These are phyloP conservation scores for Gortyna flavago DNA, from an alignment of 2,888 invertebrate species.

Conservation along the genomic window DNA sequence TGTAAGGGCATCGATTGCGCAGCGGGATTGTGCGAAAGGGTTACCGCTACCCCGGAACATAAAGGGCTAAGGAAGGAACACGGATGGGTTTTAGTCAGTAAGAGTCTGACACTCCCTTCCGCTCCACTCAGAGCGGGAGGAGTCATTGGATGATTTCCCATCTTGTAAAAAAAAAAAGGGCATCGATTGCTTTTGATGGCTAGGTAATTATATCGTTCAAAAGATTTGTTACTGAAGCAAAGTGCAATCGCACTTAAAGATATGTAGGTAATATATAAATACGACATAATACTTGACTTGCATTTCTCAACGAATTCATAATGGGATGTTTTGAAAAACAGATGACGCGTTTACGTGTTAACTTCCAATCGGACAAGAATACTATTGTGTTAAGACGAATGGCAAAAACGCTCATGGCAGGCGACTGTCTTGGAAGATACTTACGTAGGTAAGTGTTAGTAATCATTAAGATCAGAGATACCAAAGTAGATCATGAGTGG, in stretches of 20 bases:
- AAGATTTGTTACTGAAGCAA: neutral
- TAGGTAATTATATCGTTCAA: neutral
- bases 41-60: no score
- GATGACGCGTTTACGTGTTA: constrained; percentile 69
- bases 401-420: constrained; percentile 46
- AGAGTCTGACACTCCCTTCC: no score
- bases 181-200: neutral
- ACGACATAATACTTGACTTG: constrained; percentile 58
- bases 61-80: no score
- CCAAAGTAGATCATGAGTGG: neutral
- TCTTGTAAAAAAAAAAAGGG: no score
- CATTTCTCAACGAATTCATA: constrained; percentile 70
- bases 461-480: neutral
- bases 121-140: no score
- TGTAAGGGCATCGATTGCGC: no score
- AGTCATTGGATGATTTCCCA: no score
- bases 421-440: constrained; percentile 41
- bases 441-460: neutral
- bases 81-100: no score
- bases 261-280: neutral
- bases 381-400: constrained; percentile 57
- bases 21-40: no score
- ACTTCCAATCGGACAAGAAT: constrained; percentile 65
- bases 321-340: constrained; percentile 75
- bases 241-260: neutral